Conservation (phyloP, 2,888 invertebrate genomes). For the Drosophila nr. medialis region DNA sequence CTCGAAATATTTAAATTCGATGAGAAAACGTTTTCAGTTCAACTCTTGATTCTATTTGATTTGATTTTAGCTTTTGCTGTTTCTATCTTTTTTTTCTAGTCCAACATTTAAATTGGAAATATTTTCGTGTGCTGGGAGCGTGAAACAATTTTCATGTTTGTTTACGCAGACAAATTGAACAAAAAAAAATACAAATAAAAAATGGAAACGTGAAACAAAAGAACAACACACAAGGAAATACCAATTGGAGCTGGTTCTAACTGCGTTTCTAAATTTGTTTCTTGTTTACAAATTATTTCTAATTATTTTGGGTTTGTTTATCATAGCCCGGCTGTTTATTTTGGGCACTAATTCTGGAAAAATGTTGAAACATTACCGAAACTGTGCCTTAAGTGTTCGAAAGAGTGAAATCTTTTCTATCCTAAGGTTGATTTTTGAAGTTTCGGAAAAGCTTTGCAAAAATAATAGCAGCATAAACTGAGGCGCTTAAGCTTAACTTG, state of each 20-base stretch:
- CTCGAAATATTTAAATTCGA: constrained; percentile 64
- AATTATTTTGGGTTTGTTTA: constrained; percentile 73
- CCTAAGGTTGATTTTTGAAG: not conserved
- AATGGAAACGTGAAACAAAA: constrained; percentile 6
- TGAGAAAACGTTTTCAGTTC: constrained; percentile 54
- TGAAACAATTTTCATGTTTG: constrained; percentile 71
- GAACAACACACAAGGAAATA: constrained; percentile 31
- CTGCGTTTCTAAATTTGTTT: constrained; percentile 47
- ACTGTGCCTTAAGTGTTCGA: constrained; percentile 17
- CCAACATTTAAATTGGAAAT: constrained; percentile 65
- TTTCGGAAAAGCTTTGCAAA: not conserved
- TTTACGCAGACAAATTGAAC: constrained; percentile 53
- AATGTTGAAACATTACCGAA: constrained; percentile 23
- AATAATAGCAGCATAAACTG: constrained; percentile 24
- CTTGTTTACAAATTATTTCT: constrained; percentile 74
- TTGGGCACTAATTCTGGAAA: constrained; percentile 41
- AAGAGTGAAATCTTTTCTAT: constrained; percentile 6
- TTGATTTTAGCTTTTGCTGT: constrained; percentile 35
- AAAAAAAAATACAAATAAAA: constrained; percentile 27
- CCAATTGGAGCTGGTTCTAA: constrained; percentile 48
- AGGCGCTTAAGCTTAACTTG: constrained; percentile 10
- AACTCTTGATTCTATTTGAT: constrained; percentile 22
- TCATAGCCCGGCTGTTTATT: constrained; percentile 52
- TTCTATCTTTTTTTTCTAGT: constrained; percentile 14
- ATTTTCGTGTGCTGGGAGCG: constrained; percentile 73